phyloP scores from a whole-genome alignment of 2,888 invertebrate species.

The Oithona nana region DNA sequence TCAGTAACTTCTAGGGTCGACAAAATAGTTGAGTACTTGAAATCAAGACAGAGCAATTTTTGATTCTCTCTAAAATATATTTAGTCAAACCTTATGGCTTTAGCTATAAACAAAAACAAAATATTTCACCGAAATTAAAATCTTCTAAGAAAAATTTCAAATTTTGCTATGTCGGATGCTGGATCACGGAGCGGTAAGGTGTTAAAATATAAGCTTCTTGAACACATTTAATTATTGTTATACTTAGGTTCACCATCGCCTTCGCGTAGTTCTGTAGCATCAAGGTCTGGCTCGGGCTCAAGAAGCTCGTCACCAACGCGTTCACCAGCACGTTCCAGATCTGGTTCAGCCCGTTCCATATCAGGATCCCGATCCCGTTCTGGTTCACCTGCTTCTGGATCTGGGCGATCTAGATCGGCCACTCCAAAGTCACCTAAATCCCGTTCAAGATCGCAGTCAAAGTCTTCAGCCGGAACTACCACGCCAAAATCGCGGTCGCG shows the following conservation, averaged over 20 bases:
- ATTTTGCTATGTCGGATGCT: neutral
- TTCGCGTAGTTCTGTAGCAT: neutral
- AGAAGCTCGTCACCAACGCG: neutral
- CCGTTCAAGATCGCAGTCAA: neutral
- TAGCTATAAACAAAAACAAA: too few species aligned
- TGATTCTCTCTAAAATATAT: too few species aligned
- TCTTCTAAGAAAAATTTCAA: too few species aligned
- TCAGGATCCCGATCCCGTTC: neutral
- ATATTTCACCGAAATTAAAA: too few species aligned
- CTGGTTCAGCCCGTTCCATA: neutral
- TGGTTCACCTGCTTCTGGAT: neutral
- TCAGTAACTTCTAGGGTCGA: too few species aligned
- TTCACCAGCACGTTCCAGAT: neutral
- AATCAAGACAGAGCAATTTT: too few species aligned
- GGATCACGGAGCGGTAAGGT: neutral
- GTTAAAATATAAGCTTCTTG: neutral
- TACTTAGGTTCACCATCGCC: neutral
- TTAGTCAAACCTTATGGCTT: too few species aligned
- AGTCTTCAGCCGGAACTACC: neutral
- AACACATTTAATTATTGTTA: neutral
- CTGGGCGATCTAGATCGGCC: neutral
- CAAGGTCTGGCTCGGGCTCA: neutral
- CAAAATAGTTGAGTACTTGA: too few species aligned
- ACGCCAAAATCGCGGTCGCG: conserved; percentile 18
- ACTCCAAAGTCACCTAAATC: neutral